Base-by-base conservation (phyloP, 2,113 vertebrate species). In the Morphnarchus princeps region DNA sequence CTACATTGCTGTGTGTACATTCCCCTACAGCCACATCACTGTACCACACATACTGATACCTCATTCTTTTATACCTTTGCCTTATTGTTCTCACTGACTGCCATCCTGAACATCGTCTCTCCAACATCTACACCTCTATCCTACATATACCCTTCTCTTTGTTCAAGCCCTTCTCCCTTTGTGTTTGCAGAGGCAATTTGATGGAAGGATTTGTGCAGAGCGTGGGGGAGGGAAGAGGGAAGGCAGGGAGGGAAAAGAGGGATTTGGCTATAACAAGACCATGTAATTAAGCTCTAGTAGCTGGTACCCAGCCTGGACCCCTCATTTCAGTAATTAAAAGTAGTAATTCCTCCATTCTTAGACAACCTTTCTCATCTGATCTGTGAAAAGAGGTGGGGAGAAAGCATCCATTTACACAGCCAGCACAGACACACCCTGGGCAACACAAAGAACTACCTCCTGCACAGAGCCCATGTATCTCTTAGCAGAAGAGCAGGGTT, bases 401-500 rank as follows among this genome's bases (percentile, higher is more conserved):
- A 96, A 79, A 76, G 95, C 95, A 91, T 94, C 74, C 87, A 82
- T 95, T 67, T 86, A 88, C 29, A 94, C 28, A 74, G 54, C 8
- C 70, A 72, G 78, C 81, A 91, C n/a, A 92, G 96, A 96, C 96
- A 95, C 95, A 36, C 96, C 95, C 96, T 87, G 40, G 26, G 62
- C 42, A 91, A 87, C 87, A 97, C 95, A 95, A 97, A 96, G 94
- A 94, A 85, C 14, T 87, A n/a, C 86, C 84, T 45, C 20, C 31
- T 36, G 28, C 73, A 87, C 18, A 72, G 20, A 87, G 16, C 16
- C 72, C 3, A 1, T 12, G 36, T 9, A 52, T 42, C 19, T 9
- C 76, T 47, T 5, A 66, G 32, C 22, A 85, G 11, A 79, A 54
- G 7, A 71, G 13, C 45, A 50, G 10, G 4, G 6, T 32, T 83